Conservation (phyloP, 2,113 vertebrate genomes). For the Odontesthes bonariensis region DNA sequence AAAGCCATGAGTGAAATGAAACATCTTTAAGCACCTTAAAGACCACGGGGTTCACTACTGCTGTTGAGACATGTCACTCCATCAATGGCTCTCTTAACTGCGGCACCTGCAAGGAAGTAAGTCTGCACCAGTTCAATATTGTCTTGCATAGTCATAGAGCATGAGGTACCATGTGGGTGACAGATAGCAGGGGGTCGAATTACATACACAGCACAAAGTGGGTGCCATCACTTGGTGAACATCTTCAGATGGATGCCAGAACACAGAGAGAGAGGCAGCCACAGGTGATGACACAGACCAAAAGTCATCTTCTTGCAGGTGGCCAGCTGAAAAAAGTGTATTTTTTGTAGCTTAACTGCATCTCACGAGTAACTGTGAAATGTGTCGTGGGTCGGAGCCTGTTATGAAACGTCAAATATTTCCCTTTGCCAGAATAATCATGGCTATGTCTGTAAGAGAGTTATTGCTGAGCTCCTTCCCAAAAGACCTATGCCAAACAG, state of each 20-base stretch:
- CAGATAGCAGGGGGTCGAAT: constrained; percentile 34
- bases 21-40: constrained; percentile 34
- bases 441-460: constrained; percentile 33
- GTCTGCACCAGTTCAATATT: constrained; percentile 31
- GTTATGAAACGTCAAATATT: constrained; percentile 25
- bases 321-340: constrained; percentile 6
- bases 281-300: constrained; percentile 27
- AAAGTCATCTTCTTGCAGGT: constrained; percentile 15
- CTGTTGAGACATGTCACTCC: constrained; percentile 29
- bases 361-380: constrained; percentile 10
- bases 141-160: constrained; percentile 24
- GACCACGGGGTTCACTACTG: constrained; percentile 38
- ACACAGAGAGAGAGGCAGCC: constrained; percentile 3
- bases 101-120: constrained; percentile 52
- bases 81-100: constrained; percentile 27
- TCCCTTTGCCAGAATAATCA: constrained; percentile 37
- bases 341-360: too few species aligned
- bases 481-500: constrained; percentile 42
- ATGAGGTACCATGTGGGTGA: constrained; percentile 24
- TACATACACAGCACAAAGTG: constrained; percentile 2
- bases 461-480: constrained; percentile 52
- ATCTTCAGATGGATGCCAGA: constrained; percentile 13
- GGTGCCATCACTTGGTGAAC: constrained; percentile 7
- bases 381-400: neutral
- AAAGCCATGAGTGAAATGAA: constrained; percentile 31